A percentile compares a stretch with the other conserved stretches of the same genome.
These are phyloP conservation scores for Aproaerema taeniolella DNA, from an alignment of 2,888 invertebrate genomes.

Conservation along the genomic window DNA sequence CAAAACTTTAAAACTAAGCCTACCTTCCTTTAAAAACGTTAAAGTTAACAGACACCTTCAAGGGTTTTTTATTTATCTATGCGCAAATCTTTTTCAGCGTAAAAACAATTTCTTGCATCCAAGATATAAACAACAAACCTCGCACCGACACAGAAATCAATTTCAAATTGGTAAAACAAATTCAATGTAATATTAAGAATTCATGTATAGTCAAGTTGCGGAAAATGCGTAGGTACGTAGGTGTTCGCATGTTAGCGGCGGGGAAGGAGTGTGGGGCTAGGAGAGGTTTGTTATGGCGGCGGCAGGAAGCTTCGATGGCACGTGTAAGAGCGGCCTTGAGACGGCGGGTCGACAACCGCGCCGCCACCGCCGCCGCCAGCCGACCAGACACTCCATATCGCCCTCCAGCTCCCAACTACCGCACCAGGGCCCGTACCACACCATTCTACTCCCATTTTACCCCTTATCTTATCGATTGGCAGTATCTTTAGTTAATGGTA, in stretches of 20 bases:
- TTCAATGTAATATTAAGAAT: no score
- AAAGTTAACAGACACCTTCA: no score
- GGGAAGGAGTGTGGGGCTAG: constrained; percentile 46
- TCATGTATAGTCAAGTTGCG: no score
- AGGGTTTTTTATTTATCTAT: no score
- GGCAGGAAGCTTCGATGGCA: constrained; percentile 68
- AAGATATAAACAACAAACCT: no score
- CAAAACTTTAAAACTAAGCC: no score
- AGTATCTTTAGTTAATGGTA: no score
- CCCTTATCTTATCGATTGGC: constrained; percentile 19
- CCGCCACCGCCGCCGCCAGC: constrained; percentile 31
- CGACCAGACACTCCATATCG: constrained; percentile 34
- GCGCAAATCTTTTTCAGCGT: no score
- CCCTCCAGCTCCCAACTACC: constrained; percentile 41
- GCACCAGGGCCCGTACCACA: constrained; percentile 36
- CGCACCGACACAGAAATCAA: no score
- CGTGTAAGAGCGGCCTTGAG: constrained; percentile 74
- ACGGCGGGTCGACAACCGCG: constrained; percentile 67
- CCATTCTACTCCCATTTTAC: constrained; percentile 13
- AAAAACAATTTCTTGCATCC: no score
- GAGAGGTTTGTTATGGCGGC: constrained; percentile 71
- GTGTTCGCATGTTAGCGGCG: constrained; percentile 20
- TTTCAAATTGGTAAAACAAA: no score
- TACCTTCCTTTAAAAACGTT: no score
- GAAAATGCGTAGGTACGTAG: constrained; percentile 4